phyloP scores from a whole-genome alignment of 2,113 vertebrate species.

The Chionodraco myersi region DNA sequence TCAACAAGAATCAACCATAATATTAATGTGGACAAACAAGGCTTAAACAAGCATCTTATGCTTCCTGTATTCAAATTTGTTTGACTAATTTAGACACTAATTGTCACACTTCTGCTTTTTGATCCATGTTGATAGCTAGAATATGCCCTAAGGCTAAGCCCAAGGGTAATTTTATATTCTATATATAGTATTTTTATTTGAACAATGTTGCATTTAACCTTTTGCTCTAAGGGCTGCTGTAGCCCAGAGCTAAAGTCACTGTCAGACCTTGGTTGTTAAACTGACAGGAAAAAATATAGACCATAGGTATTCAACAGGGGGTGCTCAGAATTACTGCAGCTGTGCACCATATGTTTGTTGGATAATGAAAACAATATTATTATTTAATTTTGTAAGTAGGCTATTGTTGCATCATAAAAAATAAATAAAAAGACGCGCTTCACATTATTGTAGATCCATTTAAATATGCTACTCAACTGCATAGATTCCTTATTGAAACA shows the following conservation, averaged over 20 bases:
- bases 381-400: no score
- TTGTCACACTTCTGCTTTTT: neutral
- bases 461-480: no score
- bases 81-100: neutral
- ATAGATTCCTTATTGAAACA: no score
- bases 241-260: conserved; percentile 30
- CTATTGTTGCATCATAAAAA: no score
- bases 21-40: neutral
- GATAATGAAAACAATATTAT: no score
- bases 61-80: neutral
- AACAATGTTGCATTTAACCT: conserved; percentile 24
- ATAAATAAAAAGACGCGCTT: no score
- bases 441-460: no score
- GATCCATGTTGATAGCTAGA: neutral
- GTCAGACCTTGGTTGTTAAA: conserved; percentile 14
- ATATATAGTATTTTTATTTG: neutral
- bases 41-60: neutral
- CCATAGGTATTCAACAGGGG: no score
- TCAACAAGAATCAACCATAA: neutral
- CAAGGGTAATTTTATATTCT: conserved; percentile 19
- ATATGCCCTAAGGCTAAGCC: conserved; percentile 29
- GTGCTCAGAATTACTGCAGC: no score
- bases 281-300: no score
- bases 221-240: conserved; percentile 10
- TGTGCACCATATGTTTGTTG: no score